Base-by-base conservation (phyloP, 2,888 invertebrate genomes). In the Caenorhabditis panamensis region DNA sequence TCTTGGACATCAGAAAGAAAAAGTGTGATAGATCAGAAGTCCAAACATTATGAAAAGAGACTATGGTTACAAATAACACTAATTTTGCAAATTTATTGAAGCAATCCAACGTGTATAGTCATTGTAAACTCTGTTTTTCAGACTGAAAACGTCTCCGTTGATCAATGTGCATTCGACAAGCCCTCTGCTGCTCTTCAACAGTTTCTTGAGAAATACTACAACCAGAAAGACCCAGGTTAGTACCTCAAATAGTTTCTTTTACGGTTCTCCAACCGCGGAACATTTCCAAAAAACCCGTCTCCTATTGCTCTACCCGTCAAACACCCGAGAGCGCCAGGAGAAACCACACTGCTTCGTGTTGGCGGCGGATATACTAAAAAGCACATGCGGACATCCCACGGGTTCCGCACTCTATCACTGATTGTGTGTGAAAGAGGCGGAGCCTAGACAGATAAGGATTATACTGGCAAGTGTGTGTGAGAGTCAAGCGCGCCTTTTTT, bases 161-260 rank as follows among this genome's bases (percentile, higher is more conserved):
- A 79, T 8, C 75, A 86, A 90, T 92, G 97, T 88, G 96, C 98
- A 0, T 95, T 97, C 82, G 97, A 98, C 92, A 94, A 95, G 49
- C 98, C 97, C 0, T 97, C 97, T 0, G 94, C 94, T 54, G 96
- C 96, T 91, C 94, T 97, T 89, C 92, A 95, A 84, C 93, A 94
- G 31, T 98, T 98, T 92, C 92, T 98, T 22, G 93, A 93, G 49
- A 95, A 95, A 91, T 95, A 96, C 91, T 97, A 96, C 91, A 93
- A 93, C 20, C 92, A 94, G 0, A 92, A 92, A 68, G 92, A 92
- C 37, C 94, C 94, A 24, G 77, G 84, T 81, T 47, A 58, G 37
- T 4, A 31, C 31, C 4, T 6, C 31, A 41, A 13, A 41, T 18
- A 36, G 31, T 8, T 61, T 41, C 9, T 61, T 51, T 11, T n/a